Conservation (phyloP, 2,888 invertebrate species). For the Hanleya hanleyi region DNA sequence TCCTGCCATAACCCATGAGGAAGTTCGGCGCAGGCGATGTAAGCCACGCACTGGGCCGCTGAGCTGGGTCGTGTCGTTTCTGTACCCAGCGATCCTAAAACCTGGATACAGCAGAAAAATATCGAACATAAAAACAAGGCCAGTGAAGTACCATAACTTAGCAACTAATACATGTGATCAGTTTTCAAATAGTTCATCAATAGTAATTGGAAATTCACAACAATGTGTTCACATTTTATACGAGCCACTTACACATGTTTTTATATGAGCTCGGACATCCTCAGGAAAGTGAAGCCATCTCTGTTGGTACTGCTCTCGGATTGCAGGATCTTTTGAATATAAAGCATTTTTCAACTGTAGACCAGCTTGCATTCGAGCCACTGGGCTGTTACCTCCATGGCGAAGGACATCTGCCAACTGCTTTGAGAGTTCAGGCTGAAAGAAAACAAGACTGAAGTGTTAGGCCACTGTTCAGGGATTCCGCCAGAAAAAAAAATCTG, state of each 20-base stretch:
- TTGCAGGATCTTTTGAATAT: slow-evolving; percentile 91
- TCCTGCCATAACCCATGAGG: slow-evolving; percentile 94
- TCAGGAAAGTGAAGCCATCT: slow-evolving; percentile 94
- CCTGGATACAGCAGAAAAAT: slow-evolving; percentile 78
- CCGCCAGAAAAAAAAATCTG: too few relatives aligned
- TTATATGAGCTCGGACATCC: slow-evolving; percentile 90
- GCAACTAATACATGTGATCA: neutral
- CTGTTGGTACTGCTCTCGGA: slow-evolving; percentile 89
- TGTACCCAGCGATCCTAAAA: slow-evolving; percentile 94
- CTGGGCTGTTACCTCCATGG: slow-evolving; percentile 90
- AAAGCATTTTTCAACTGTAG: slow-evolving; percentile 98
- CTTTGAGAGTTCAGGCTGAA: slow-evolving; percentile 89
- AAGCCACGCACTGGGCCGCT: slow-evolving; percentile 99
- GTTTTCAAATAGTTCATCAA: neutral
- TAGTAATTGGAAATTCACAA: neutral
- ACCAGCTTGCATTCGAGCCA: slow-evolving; percentile 98
- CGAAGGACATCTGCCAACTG: slow-evolving; percentile 93
- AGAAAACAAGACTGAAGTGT: too few relatives aligned
- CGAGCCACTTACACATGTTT: slow-evolving; percentile 87
- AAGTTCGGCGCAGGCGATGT: slow-evolving; percentile 97
- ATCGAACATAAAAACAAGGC: neutral
- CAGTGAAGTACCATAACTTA: neutral
- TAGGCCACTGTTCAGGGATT: too few relatives aligned
- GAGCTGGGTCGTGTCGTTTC: slow-evolving; percentile 95
- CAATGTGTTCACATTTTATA: neutral